Evolutionary conservation across 2,113 vertebrate genomes (phyloP), one percentile per base, ranked within the genome.

Genomic region (Agapornis roseicollis): DNA sequence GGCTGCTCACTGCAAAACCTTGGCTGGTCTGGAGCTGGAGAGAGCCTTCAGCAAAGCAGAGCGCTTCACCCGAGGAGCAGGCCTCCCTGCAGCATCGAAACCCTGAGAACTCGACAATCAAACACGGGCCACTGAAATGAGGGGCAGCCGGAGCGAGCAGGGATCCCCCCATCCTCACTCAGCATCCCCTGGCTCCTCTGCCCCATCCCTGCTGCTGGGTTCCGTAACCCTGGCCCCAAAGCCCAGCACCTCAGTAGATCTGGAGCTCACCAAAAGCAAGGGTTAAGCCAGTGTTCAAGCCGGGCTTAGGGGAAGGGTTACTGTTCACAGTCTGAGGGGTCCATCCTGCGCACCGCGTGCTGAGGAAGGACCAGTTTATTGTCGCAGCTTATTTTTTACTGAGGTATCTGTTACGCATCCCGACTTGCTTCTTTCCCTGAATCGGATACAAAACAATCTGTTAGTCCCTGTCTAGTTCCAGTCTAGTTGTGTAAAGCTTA

Each of bases 51-150:
- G 74, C 95, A 29, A 72, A 85, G 88, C 15, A 1, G 84, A 95
- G 94, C 89, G 4, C 71, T 55, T 68, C 87, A 27, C 70, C 4
- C 60, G 19, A 79, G 78, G 92, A 91, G 89, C 93, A 85, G 76
- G 93, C 94, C 96, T 88, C 80, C 92, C 74, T 50, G 60, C 61
- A 60, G 68, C 88, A 96, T 91, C 94, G 95, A 97, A 98, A 98
- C 93, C 94, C 98, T 98, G 98, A 98, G 98, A 96, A 96, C 91
- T n/a, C 65, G 86, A 90, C 94, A 91, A 91, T 95, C 88, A 35
- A 89, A 85, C 56, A 66, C 60, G n/a, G 69, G 50, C 60, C 22
- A 96, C 93, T 46, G 88, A 72, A 90, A 93, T 5, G 73, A 81
- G 78, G 83, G 49, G 3, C 69, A 80, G 90, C 28, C 4, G 20